A percentile compares a stretch with the other conserved stretches of the same genome.
phyloP scores from a whole-genome alignment of 2,113 vertebrate species.

The Thunnus thynnus region DNA sequence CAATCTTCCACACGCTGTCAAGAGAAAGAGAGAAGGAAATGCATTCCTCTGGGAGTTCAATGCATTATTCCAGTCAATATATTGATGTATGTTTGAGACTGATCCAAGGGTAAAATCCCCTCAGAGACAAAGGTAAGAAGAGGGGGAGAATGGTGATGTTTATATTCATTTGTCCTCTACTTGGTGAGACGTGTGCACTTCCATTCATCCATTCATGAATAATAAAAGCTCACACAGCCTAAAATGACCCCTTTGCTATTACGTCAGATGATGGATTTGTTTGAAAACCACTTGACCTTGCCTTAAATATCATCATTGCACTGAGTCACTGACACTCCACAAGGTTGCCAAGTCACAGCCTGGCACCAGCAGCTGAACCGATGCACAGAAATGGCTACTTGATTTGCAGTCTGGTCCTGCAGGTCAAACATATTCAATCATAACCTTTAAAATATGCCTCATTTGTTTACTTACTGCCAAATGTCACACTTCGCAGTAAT shows the following conservation, averaged over 20 bases:
- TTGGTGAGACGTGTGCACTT: conserved; percentile 42
- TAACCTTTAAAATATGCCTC: conserved; percentile 1
- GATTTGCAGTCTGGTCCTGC: background rate
- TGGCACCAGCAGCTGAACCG: conserved; percentile 11
- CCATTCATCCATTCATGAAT: conserved; percentile 65
- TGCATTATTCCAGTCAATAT: conserved; percentile 72
- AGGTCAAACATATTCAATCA: conserved; percentile 38
- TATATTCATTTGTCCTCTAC: conserved; percentile 77
- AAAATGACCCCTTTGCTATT: conserved; percentile 62
- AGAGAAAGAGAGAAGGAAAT: conserved; percentile 44
- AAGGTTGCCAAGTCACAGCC: conserved; percentile 49
- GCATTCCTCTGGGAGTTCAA: conserved; percentile 56
- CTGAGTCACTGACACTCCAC: conserved; percentile 43
- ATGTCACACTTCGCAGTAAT: conserved; percentile 17
- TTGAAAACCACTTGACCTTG: conserved; percentile 65
- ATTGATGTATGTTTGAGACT: conserved; percentile 72
- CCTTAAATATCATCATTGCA: conserved; percentile 53
- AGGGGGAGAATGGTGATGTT: conserved; percentile 63
- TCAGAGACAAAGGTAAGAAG: conserved; percentile 62
- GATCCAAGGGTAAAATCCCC: conserved; percentile 76
- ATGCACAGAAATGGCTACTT: conserved; percentile 10
- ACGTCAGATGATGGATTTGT: conserved; percentile 72
- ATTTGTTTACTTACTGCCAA: conserved; percentile 33
- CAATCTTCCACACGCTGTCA: conserved; percentile 50
- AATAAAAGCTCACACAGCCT: conserved; percentile 65